A percentile compares a stretch with the other conserved stretches of the same genome.
These are phyloP conservation scores for Apteryx owenii DNA, from an alignment of 2,113 vertebrate species.

Conservation along the genomic window DNA sequence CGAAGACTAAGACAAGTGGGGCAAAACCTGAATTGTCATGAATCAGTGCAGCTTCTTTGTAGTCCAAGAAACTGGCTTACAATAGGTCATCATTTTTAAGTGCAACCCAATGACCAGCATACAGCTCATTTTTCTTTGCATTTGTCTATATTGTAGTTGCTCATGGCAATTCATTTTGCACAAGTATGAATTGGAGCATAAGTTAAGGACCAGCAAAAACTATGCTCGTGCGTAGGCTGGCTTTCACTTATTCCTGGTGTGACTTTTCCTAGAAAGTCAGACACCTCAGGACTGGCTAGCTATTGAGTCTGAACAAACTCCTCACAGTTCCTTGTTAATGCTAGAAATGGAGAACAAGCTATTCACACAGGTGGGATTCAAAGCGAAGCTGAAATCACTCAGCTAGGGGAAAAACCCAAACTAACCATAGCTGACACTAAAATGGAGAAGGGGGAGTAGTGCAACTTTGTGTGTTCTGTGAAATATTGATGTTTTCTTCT, in stretches of 20 bases:
- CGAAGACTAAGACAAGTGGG: rapidly evolving
- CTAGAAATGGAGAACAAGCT: not conserved
- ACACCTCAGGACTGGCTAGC: not conserved
- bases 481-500: constrained; percentile 13
- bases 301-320: not conserved
- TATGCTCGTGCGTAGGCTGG: not conserved
- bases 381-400: not conserved
- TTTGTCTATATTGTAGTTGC: not conserved
- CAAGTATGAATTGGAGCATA: not conserved
- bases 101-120: not conserved
- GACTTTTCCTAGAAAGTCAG: constrained; percentile 47
- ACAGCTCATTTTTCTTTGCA: not conserved
- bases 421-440: not conserved
- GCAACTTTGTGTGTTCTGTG: not conserved
- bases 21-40: not conserved
- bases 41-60: not conserved
- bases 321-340: not conserved
- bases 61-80: not conserved
- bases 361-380: not conserved
- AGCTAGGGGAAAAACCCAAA: not conserved
- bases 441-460: not conserved
- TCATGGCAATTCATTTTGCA: not conserved
- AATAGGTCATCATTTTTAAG: not conserved
- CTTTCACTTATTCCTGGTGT: not conserved
- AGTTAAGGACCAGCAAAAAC: not conserved